Evolutionary conservation across 2,113 vertebrate genomes (phyloP).

Genomic region (Lycaon pictus): DNA sequence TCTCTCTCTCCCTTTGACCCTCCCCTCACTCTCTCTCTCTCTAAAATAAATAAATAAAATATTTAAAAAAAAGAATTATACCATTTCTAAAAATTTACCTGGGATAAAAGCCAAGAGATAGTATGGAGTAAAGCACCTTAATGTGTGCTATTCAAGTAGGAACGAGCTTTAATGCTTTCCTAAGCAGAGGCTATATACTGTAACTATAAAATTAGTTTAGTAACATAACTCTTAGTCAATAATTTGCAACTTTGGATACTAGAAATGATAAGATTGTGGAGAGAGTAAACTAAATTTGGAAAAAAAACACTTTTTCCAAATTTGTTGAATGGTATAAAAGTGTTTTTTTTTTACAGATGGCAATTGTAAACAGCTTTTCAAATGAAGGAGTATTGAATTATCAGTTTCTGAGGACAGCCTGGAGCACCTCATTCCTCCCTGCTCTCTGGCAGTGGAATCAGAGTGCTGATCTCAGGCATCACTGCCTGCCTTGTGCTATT

Average conservation of each 20-base stretch:
- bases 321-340: neutral
- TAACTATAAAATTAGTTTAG: neutral
- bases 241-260: neutral
- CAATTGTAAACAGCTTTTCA: neutral
- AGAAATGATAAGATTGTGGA: neutral
- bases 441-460: neutral
- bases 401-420: neutral
- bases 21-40: neutral
- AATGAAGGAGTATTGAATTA: neutral
- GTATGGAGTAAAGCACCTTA: neutral
- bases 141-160: neutral
- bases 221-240: neutral
- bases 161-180: neutral
- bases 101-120: neutral
- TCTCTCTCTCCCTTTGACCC: neutral
- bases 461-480: neutral
- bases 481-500: neutral
- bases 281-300: neutral
- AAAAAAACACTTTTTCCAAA: neutral
- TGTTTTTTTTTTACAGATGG: neutral
- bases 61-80: neutral
- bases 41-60: neutral
- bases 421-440: neutral
- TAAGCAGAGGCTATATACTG: neutral
- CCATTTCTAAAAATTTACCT: neutral